Conservation (phyloP, 2,113 vertebrate species). For the Oxyruncus cristatus region DNA sequence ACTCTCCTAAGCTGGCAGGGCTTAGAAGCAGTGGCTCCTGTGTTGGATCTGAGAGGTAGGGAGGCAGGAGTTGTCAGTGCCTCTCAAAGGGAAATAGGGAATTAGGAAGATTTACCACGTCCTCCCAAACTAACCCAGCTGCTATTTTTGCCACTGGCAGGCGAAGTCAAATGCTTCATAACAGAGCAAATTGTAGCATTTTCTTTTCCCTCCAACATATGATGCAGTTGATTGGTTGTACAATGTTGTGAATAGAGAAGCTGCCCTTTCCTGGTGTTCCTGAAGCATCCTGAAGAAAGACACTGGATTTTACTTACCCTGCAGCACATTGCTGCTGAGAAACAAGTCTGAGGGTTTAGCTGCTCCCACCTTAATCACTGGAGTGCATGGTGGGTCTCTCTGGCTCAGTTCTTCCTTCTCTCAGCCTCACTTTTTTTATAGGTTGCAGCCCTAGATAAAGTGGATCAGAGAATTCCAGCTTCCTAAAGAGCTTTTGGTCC, state of each 20-base stretch:
- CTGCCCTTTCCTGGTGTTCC: background rate
- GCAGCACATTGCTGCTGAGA: background rate
- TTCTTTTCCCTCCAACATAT: background rate
- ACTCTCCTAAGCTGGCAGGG: background rate
- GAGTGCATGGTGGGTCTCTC: background rate
- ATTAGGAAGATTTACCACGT: constrained; percentile 55
- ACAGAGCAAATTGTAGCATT: background rate
- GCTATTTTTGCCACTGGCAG: background rate
- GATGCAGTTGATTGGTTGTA: background rate
- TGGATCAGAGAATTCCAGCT: background rate
- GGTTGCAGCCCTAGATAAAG: background rate
- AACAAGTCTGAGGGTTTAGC: background rate
- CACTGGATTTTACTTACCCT: background rate
- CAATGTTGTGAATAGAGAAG: background rate
- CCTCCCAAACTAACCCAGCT: constrained; percentile 42
- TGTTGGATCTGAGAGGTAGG: background rate
- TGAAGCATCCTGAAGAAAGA: background rate
- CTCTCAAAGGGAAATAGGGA: constrained; percentile 54
- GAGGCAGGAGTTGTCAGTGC: constrained; percentile 29
- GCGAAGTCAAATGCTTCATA: background rate
- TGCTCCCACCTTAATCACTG: background rate
- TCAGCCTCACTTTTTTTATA: background rate
- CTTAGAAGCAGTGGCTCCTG: background rate
- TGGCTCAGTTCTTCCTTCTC: background rate
- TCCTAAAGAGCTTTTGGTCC: background rate